Base-by-base conservation (phyloP, 2,113 vertebrate species). In the Sterna hirundo region DNA sequence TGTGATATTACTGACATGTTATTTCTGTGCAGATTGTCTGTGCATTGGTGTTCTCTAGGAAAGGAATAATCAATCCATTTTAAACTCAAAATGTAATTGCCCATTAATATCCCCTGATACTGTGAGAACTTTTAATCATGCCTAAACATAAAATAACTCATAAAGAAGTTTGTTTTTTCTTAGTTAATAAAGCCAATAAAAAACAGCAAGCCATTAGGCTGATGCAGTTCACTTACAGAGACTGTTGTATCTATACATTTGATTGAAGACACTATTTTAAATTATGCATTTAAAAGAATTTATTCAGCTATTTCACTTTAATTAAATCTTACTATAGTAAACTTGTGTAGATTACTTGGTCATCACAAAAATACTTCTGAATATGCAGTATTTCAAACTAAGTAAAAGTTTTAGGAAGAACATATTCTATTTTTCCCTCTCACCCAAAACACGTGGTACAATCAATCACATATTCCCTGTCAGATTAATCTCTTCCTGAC, bases 1-100 rank as follows among this genome's bases (percentile, higher is more conserved):
- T 95, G 74, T 93, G 87, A 86, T 85, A 86, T 90, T 72, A 70
- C 93, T 96, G 94, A 96, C 92, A 88, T 95, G 87, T 94, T 97
- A 93, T 97, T 94, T 88, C 82, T 96, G 27, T 78, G 76, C 72
- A 76, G 72, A 70, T 83, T 94, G 30, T 77, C 88, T 90, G 54
- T 90, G 36, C 49, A 55, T 60, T 80, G 70, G 29, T 88, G 49
- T 91, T 75, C 79, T 92, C 71, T 79, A 2, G 0, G 64, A 88
- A 93, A 95, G 46, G 52, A 93, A 94, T 86, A 91, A 88, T 86
- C 82, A 75, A 77, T 91, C 71, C 42, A 72, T 94, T 95, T 91
- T 83, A 88, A 94, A 83, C 27, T 81, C 47, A 86, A 94, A 92
- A 71, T 84, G 38, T 88, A 93, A 93, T 84, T 76, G 77, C 8